A percentile compares a stretch with the other conserved stretches of the same genome.
These are phyloP conservation scores for Narcine bancroftii DNA, from an alignment of 2,113 vertebrate genomes.

Conservation along the genomic window DNA sequence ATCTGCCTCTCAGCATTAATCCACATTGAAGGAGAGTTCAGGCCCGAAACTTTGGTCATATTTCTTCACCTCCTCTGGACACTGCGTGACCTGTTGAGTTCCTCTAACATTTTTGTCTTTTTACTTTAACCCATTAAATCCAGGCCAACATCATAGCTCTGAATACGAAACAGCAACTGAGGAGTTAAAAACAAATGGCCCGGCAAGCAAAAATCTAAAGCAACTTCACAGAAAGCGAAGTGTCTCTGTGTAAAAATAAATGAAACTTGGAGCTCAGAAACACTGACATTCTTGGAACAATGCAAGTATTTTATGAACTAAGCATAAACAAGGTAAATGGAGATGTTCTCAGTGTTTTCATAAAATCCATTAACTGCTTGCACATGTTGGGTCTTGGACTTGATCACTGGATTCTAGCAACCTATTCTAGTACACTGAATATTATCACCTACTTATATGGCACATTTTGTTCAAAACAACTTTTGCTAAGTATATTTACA, in stretches of 20 bases:
- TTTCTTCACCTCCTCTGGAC: too few species aligned
- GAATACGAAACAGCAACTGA: too few species aligned
- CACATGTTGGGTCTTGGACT: not conserved
- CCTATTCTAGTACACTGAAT: not conserved
- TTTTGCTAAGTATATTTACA: not conserved
- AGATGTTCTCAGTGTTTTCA: not conserved
- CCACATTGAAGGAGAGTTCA: too few species aligned
- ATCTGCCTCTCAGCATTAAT: too few species aligned
- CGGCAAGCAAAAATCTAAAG: too few species aligned
- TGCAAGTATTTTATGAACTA: not conserved
- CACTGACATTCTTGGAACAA: constrained; percentile 1
- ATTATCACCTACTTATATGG: not conserved
- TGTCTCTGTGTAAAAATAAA: not conserved
- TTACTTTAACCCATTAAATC: too few species aligned
- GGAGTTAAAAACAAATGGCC: too few species aligned
- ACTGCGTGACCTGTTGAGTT: too few species aligned
- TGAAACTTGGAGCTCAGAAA: not conserved
- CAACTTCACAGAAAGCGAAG: too few species aligned
- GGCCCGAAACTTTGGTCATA: too few species aligned
- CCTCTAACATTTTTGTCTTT: too few species aligned
- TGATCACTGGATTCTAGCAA: not conserved
- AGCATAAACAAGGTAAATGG: not conserved
- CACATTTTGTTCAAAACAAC: not conserved
- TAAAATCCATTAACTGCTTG: not conserved
- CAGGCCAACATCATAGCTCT: too few species aligned